Conservation (phyloP, 1,140 invertebrate species). For the Drosophila paulistorum region DNA sequence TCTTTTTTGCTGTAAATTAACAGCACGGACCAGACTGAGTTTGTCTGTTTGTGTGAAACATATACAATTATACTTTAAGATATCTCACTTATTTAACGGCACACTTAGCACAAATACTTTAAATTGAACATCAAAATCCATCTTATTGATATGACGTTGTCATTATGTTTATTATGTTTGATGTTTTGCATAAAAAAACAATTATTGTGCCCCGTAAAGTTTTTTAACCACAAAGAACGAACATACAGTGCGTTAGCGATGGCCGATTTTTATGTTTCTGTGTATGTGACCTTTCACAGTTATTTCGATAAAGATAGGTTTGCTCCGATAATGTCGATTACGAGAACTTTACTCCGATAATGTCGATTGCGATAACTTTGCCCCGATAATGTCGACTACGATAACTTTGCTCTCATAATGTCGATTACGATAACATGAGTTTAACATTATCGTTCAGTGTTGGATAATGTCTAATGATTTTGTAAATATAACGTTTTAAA, state of each 20-base stretch:
- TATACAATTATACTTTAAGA: conserved; percentile 37
- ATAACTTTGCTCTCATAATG: too few species aligned
- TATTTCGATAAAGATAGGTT: too few species aligned
- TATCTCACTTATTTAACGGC: conserved; percentile 34
- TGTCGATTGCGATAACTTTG: too few species aligned
- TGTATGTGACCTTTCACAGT: neutral
- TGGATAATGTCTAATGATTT: too few species aligned
- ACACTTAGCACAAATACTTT: conserved; percentile 23
- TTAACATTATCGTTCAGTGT: too few species aligned
- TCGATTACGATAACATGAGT: too few species aligned
- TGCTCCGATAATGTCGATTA: too few species aligned
- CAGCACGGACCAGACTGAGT: conserved; percentile 32
- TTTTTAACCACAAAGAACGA: conserved; percentile 58
- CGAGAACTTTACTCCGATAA: too few species aligned
- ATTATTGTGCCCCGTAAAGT: conserved; percentile 48
- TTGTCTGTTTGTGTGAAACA: conserved; percentile 35
- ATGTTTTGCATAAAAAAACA: conserved; percentile 49
- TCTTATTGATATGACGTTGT: conserved; percentile 24
- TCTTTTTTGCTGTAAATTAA: conserved; percentile 8
- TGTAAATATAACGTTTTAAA: too few species aligned
- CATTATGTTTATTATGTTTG: conserved; percentile 43
- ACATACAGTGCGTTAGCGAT: conserved; percentile 22
- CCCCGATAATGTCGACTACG: too few species aligned
- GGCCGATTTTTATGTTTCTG: conserved; percentile 3
- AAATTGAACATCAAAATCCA: conserved; percentile 10